Conservation (phyloP, 2,797 vertebrate species). For the Sebastes trivittatus region DNA sequence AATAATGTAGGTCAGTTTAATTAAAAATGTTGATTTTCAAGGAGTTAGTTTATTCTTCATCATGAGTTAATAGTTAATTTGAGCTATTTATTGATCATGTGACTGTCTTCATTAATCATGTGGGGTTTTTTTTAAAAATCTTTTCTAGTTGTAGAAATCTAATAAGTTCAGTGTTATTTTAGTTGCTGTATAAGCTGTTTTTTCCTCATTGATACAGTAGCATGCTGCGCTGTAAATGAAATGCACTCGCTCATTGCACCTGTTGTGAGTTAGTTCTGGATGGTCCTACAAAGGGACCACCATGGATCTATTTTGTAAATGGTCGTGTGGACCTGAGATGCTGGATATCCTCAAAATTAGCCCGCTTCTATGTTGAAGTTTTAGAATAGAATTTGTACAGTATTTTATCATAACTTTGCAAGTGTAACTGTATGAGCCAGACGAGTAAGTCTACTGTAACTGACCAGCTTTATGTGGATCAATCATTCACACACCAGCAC, state of each 20-base stretch:
- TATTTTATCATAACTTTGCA: not conserved
- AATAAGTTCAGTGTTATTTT: constrained; percentile 16
- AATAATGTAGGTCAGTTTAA: constrained; percentile 16
- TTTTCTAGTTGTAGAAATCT: not conserved
- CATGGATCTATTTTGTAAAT: not conserved
- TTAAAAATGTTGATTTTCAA: constrained; percentile 35
- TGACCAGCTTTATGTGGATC: not conserved
- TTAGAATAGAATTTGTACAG: not conserved
- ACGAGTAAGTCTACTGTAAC: not conserved
- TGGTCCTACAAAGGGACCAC: not conserved
- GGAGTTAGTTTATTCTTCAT: not conserved
- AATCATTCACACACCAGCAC: too few relatives aligned
- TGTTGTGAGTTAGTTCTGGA: not conserved
- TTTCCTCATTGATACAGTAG: not conserved
- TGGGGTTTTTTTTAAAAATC: too few relatives aligned
- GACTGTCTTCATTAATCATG: not conserved
- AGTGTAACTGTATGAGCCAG: not conserved
- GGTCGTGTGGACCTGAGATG: not conserved
- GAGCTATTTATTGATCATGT: constrained; percentile 25
- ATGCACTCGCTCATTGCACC: not conserved
- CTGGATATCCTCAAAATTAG: not conserved
- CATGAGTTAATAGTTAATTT: not conserved
- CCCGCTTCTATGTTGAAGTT: not conserved
- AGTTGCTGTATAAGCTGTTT: not conserved
- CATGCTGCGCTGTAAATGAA: not conserved